Evolutionary conservation across 2,113 vertebrate genomes (phyloP), one percentile per base, ranked within the genome.

Genomic region (Hassar affinis): DNA sequence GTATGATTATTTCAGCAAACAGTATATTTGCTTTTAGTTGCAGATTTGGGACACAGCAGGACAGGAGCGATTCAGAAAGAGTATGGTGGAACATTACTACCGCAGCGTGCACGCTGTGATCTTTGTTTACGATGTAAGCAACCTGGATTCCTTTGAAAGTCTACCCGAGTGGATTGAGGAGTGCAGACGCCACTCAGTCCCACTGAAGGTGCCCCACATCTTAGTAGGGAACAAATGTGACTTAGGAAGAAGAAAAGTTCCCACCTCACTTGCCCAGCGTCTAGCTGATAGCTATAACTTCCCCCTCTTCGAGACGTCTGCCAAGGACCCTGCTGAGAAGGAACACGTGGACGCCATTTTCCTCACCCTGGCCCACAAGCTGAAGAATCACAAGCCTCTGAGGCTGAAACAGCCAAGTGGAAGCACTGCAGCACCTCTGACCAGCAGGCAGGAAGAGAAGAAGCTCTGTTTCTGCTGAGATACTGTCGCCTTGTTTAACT

Each of bases 71-170:
- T 94, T 94, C 89, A 87, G 94, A 78, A 93, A 92, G 87, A 94
- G 93, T 88, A 94, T 94, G 94, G 94, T 94, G 91, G 94, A 94
- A 85, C 94, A 94, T 85, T 94, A 94, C 86, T 94, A 94, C 86
- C 90, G 93, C 79, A 93, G 88, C 8, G 93, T 93, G 51, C 93
- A 94, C 1, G 93, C 93, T 4, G 89, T 94, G 85, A 91, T 94
- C 90, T 94, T 94, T 18, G 93, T 94, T 17, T 94, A 94, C 6
- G 94, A 94, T 14, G 88, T 94, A 74, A 94, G 92, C 86, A 94
- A 87, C 83, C 90, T 91, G 51, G 61, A 87, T 6, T 92, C 94
- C 77, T 94, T 94, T 25, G 87, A 93, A 66, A 94, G 90, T 87
- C 81, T 94, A 83, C 93, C 94, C 0, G 93, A 93, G 71, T 94